phyloP scores from a whole-genome alignment of 2,113 vertebrate species.

The Potamarius usumacintae region DNA sequence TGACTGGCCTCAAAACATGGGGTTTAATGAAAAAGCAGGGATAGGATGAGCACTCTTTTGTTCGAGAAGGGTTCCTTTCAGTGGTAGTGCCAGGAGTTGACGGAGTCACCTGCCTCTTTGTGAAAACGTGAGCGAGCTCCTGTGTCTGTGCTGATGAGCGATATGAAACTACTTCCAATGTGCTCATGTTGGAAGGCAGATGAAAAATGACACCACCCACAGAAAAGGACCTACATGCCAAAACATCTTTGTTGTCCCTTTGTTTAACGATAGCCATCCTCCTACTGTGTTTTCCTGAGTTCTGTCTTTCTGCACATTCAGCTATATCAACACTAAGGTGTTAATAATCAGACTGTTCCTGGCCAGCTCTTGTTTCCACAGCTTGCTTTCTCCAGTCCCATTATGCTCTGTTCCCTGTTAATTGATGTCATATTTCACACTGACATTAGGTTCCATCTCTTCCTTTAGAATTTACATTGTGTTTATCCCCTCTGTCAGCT shows the following conservation, averaged over 20 bases:
- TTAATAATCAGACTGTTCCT: slow-evolving; percentile 44
- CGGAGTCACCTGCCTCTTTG: slow-evolving; percentile 42
- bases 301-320: slow-evolving; percentile 32
- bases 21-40: slow-evolving; percentile 50
- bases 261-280: not conserved
- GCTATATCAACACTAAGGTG: slow-evolving; percentile 41
- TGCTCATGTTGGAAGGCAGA: not conserved
- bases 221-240: not conserved
- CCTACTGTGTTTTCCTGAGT: not conserved
- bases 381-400: slow-evolving; percentile 45
- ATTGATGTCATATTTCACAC: slow-evolving; percentile 58
- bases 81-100: slow-evolving; percentile 21
- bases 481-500: slow-evolving; percentile 52
- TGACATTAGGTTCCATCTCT: slow-evolving; percentile 48
- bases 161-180: slow-evolving; percentile 37
- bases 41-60: slow-evolving; percentile 24
- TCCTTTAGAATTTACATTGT: slow-evolving; percentile 49
- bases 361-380: slow-evolving; percentile 27
- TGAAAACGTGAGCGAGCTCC: slow-evolving; percentile 34
- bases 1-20: slow-evolving; percentile 42
- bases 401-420: slow-evolving; percentile 43
- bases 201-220: slow-evolving; percentile 5
- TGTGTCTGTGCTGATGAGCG: slow-evolving; percentile 18
- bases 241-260: slow-evolving; percentile 25
- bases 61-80: slow-evolving; percentile 35